Evolutionary conservation across 2,888 invertebrate genomes (phyloP).

Genomic region (Buathra laborator): DNA sequence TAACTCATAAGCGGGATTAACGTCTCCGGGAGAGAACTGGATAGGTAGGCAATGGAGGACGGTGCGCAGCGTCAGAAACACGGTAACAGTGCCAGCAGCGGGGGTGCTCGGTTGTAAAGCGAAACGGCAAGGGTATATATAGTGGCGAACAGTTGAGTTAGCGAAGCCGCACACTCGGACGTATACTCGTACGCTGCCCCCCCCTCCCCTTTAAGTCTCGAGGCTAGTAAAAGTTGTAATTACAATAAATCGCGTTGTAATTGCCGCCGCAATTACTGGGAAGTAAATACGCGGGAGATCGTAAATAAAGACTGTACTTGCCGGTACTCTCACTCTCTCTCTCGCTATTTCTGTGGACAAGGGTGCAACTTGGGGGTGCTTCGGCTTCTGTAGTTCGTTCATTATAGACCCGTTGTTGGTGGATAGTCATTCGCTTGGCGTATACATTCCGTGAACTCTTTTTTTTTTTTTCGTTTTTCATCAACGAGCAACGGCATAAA

Average conservation of each 20-base stretch:
- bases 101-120: conserved; percentile 51
- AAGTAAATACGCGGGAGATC: conserved; percentile 75
- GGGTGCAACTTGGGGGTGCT: conserved; percentile 55
- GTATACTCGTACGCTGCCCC: conserved; percentile 3
- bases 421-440: background rate
- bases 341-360: conserved; percentile 23
- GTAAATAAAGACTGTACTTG: conserved; percentile 77
- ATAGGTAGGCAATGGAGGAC: conserved; percentile 50
- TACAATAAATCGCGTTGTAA: conserved; percentile 81
- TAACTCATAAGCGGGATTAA: conserved; percentile 81
- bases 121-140: conserved; percentile 42
- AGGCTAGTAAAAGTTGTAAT: conserved; percentile 79
- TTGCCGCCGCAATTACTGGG: conserved; percentile 77
- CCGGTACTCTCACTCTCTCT: conserved; percentile 34
- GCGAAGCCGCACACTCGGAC: background rate
- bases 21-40: conserved; percentile 72
- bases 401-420: conserved; percentile 40
- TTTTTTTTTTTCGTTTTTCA: conserved; percentile 29
- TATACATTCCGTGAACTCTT: background rate
- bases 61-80: conserved; percentile 6
- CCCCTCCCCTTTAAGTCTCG: conserved; percentile 20
- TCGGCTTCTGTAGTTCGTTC: conserved; percentile 45
- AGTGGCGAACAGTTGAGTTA: conserved; percentile 32
- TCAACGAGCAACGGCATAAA: background rate
- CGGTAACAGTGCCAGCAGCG: conserved; percentile 33